Percentiles rank a stretch among this genome's conserved stretches.
These are phyloP conservation scores for Listrodromus nycthemerus DNA, from an alignment of 2,888 invertebrate genomes.

Conservation along the genomic window DNA sequence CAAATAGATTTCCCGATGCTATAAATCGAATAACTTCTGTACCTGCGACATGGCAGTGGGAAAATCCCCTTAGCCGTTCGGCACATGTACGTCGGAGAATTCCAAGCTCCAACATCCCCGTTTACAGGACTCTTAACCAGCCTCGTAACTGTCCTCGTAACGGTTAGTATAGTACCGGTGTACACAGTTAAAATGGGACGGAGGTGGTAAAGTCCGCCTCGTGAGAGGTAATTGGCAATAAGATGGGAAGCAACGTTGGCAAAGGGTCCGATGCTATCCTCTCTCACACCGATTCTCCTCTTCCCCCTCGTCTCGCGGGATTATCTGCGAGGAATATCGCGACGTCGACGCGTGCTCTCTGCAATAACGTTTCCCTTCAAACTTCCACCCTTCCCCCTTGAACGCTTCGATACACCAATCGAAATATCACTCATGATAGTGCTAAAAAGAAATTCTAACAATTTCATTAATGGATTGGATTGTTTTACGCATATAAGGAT, in stretches of 20 bases:
- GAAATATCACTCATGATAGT: neutral
- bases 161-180: slow-evolving; percentile 63
- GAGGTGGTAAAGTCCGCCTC: slow-evolving; percentile 26
- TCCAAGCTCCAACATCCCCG: slow-evolving; percentile 62
- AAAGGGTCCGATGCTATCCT: slow-evolving; percentile 37
- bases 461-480: neutral
- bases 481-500: too few relatives aligned
- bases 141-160: slow-evolving; percentile 69
- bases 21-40: neutral
- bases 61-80: neutral
- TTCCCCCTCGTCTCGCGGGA: slow-evolving; percentile 25
- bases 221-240: slow-evolving; percentile 70
- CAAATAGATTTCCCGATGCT: neutral
- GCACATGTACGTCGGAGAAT: slow-evolving; percentile 30
- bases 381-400: neutral
- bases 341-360: slow-evolving; percentile 21
- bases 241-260: slow-evolving; percentile 54
- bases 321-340: slow-evolving; percentile 36
- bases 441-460: neutral
- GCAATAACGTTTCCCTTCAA: slow-evolving; percentile 38
- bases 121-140: slow-evolving; percentile 70
- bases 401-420: neutral
- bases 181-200: slow-evolving; percentile 29
- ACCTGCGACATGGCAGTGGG: neutral
- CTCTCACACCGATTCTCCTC: slow-evolving; percentile 12